These are phyloP conservation scores for Propsilocerus akamusi DNA, from an alignment of 1,140 invertebrate genomes.

Conservation along the genomic window DNA sequence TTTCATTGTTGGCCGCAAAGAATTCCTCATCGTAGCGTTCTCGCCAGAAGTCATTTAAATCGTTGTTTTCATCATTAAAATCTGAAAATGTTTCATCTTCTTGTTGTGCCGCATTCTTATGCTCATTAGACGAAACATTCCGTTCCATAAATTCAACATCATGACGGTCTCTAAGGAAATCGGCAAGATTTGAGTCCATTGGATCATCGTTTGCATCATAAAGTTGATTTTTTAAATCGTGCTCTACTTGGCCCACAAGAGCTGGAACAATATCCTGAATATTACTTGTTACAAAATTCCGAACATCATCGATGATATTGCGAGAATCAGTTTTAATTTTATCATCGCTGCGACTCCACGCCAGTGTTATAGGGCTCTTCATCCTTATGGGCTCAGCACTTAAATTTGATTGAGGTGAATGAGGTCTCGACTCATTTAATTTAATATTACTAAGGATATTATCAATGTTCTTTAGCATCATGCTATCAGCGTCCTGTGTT, in stretches of 20 bases:
- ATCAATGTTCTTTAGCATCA: constrained; percentile 19
- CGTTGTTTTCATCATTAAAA: not conserved
- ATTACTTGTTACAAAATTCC: constrained; percentile 23
- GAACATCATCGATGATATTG: constrained; percentile 13
- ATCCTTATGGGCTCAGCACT: constrained; percentile 19
- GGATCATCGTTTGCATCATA: constrained; percentile 4
- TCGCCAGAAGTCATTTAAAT: not conserved
- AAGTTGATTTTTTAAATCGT: constrained; percentile 10
- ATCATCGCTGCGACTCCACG: constrained; percentile 17
- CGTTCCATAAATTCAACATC: not conserved
- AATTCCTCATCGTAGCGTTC: not conserved
- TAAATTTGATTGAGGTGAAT: constrained; percentile 4
- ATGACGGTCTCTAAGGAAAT: not conserved
- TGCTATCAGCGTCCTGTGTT: constrained; percentile 18
- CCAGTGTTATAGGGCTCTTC: constrained; percentile 22
- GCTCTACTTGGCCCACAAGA: constrained; percentile 24
- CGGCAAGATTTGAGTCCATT: not conserved
- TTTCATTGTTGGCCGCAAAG: too few species aligned
- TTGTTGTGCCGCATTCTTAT: not conserved
- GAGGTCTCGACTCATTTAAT: not conserved
- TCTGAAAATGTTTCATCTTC: not conserved
- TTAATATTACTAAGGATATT: constrained; percentile 14
- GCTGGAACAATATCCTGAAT: constrained; percentile 24
- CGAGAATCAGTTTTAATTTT: not conserved
- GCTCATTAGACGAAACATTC: too few species aligned